Base-by-base conservation (phyloP, 2,797 vertebrate species). In the Pelobates cultripes region DNA sequence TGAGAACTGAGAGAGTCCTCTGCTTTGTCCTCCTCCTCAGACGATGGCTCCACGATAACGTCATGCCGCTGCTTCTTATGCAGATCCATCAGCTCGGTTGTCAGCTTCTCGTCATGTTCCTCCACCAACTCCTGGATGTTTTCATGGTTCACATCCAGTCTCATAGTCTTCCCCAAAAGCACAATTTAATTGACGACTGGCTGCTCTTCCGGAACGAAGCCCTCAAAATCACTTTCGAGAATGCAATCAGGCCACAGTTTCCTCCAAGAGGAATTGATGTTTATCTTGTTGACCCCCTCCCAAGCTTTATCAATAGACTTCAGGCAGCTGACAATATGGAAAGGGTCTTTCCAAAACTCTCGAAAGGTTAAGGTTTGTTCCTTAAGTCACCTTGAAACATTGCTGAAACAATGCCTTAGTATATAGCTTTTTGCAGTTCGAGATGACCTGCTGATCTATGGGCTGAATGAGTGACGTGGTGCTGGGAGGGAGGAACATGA, bases 291-390 rank as follows among this genome's bases (percentile, higher is more conserved):
- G 68, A 70, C 43, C 43, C 41, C 43, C 14, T 70, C 10, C 68
- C 43, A 45, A 4, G 68, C 68, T 45, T 70, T 70, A 70, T 15
- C 68, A 8, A 70, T 70, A 14, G 43, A 14, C 43, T 45, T 70
- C 3, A 70, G 68, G 43, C 68, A 17, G 14, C 14, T 47, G 0
- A 70, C 14, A 4, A 70, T 43, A 13, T 70, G 12, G 43, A 70
- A 70, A 70, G 45, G 43, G 2, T 70, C 43, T 70, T 44, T 70
- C 68, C 68, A 70, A 70, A 70, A 43, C 68, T 70, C 68, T 51
- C 47, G 5, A 1, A 70, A 42, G 68, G 43, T 70, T 43, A 3
- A 44, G 68, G 12, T 70, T 45, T 43, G 41, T 45, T 70, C 43
- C 68, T 45, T 45, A 28, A 42, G 68, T 70, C 12, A 70, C 68